A percentile compares a stretch with the other conserved stretches of the same genome.
These are phyloP conservation scores for Lissonota sp. DNA, from an alignment of 2,888 invertebrate species.

Conservation along the genomic window DNA sequence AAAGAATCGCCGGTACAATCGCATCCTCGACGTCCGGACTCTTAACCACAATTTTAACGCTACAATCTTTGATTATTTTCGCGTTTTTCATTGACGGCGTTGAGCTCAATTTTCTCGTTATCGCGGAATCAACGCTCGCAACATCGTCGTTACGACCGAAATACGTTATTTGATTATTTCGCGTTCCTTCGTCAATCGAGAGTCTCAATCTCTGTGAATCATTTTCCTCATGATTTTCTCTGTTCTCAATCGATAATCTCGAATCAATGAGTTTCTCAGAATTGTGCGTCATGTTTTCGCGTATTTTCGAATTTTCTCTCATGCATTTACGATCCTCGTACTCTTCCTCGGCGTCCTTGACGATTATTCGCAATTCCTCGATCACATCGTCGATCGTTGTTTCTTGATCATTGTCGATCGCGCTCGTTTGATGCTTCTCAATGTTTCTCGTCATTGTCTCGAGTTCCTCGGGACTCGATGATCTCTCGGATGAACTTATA, in stretches of 20 bases:
- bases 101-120: slow-evolving; percentile 81
- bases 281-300: not conserved
- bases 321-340: slow-evolving; percentile 82
- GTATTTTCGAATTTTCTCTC: not conserved
- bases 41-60: slow-evolving; percentile 85
- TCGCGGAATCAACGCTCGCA: slow-evolving; percentile 67
- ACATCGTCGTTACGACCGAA: slow-evolving; percentile 53
- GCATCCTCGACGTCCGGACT: slow-evolving; percentile 87
- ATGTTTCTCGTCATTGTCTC: slow-evolving; percentile 34
- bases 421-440: slow-evolving; percentile 58
- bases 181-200: not conserved
- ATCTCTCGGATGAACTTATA: slow-evolving; percentile 93
- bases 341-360: slow-evolving; percentile 91
- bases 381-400: slow-evolving; percentile 95
- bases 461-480: slow-evolving; percentile 89
- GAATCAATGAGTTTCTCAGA: slow-evolving; percentile 5
- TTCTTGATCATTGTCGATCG: slow-evolving; percentile 89
- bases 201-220: not conserved
- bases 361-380: slow-evolving; percentile 93
- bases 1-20: slow-evolving; percentile 91
- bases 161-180: slow-evolving; percentile 44
- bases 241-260: slow-evolving; percentile 27
- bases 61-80: slow-evolving; percentile 83
- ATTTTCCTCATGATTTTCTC: not conserved
- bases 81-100: slow-evolving; percentile 81